Base-by-base conservation (phyloP, 2,888 invertebrate species). In the Eilema depressum region DNA sequence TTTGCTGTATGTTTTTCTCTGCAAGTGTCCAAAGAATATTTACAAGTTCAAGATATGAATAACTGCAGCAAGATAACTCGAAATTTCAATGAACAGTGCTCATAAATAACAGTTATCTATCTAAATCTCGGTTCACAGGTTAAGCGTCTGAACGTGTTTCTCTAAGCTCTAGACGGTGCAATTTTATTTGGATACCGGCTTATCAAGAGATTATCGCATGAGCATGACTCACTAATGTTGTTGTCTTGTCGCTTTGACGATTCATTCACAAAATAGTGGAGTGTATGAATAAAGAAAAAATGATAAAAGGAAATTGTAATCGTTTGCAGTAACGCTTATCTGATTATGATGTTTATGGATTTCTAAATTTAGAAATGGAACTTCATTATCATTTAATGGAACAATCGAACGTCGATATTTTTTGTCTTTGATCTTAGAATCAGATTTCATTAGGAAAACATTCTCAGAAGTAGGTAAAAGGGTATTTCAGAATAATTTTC, bases 221-320 rank as follows among this genome's bases (percentile, higher is more conserved):
- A 66, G 69, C 65, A 66, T 69, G 62, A 64, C 41, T 65, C 73
- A 71, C 64, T 60, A 57, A 66, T 68, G 66, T 67, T 71, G 82
- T 70, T 71, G 82, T 70, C 68, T 77, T 74, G 75, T 72, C 59
- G 73, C 71, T 72, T 79, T 56, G 80, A 57, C 66, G 65, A 59
- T 72, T 82, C 81, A 81, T 81, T 81, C 81, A 81, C 47, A 64
- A 80, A 75, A 68, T 26, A 26, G 5, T 67, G 20, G 14, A n/a
- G 23, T 60, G 37, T 41, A 30, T 33, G 30, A 68, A 70, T 66
- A 63, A 63, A 53, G 20, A 4, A 30, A 14, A 56, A 65, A 53
- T 23, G 60, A 63, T 26, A 67, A 14, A 59, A 63, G 23, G 23
- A 17, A 30, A 63, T 23, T 47, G 25, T 61, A 37, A 67, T 53